phyloP scores from a whole-genome alignment of 2,888 invertebrate genomes.

The Barypeithes pellucidus region DNA sequence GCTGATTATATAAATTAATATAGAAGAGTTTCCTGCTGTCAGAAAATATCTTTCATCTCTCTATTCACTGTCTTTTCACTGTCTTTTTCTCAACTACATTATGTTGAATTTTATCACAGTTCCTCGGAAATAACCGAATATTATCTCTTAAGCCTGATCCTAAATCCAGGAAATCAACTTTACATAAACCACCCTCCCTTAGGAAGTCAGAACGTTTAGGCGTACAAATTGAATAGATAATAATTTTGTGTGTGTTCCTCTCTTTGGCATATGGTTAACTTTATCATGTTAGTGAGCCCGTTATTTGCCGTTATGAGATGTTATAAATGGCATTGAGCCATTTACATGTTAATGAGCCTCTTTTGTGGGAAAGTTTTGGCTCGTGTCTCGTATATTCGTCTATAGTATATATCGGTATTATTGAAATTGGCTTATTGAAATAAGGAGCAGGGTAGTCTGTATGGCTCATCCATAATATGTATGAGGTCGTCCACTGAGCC shows the following conservation, averaged over 20 bases:
- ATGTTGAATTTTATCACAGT: no score
- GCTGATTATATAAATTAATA: no score
- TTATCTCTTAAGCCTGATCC: slow-evolving; percentile 50
- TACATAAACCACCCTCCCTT: slow-evolving; percentile 47
- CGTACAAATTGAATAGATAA: slow-evolving; percentile 55
- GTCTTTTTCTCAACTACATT: no score
- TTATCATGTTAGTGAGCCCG: slow-evolving; percentile 45
- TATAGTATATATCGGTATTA: not conserved
- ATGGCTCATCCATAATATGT: not conserved
- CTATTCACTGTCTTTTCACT: no score
- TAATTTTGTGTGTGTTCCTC: slow-evolving; percentile 41
- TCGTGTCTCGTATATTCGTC: not conserved
- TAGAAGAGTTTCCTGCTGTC: no score
- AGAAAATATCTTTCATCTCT: no score
- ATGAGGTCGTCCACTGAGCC: not conserved
- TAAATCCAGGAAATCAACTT: slow-evolving; percentile 51
- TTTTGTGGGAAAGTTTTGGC: slow-evolving; percentile 1
- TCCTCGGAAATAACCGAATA: slow-evolving; percentile 44
- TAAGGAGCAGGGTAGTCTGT: not conserved
- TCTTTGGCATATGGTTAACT: slow-evolving; percentile 45
- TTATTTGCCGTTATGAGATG: slow-evolving; percentile 59
- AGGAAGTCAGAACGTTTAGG: slow-evolving; percentile 52
- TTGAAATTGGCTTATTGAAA: not conserved
- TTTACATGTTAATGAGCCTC: slow-evolving; percentile 67
- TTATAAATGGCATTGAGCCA: slow-evolving; percentile 65